A percentile compares a stretch with the other conserved stretches of the same genome.
phyloP scores from a whole-genome alignment of 2,797 vertebrate species.

The Gambelia wislizenii region DNA sequence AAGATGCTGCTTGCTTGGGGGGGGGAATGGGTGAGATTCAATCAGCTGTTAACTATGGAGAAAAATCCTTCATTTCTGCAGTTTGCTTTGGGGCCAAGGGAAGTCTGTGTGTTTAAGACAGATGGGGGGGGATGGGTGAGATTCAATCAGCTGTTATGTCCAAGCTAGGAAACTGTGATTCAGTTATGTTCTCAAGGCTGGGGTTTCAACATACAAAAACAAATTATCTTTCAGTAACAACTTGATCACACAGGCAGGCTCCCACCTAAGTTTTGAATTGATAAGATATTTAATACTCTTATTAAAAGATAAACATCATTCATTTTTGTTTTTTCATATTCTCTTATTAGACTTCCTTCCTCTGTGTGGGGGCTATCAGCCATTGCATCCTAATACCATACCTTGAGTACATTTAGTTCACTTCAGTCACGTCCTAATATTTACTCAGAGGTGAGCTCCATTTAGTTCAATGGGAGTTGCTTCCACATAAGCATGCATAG shows the following conservation, averaged over 20 bases:
- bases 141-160: too few relatives aligned
- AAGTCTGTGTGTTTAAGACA: too few relatives aligned
- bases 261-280: background rate
- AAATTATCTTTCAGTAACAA: background rate
- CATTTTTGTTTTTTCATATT: background rate
- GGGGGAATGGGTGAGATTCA: too few relatives aligned
- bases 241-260: background rate
- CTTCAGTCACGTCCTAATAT: background rate
- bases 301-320: background rate
- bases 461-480: background rate
- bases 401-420: background rate
- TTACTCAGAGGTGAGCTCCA: background rate
- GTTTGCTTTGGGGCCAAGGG: too few relatives aligned
- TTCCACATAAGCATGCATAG: background rate
- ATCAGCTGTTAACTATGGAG: too few relatives aligned
- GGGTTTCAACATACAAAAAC: background rate
- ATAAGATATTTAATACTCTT: background rate
- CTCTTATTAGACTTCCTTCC: background rate
- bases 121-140: too few relatives aligned
- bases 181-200: background rate
- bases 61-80: too few relatives aligned
- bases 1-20: too few relatives aligned
- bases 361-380: background rate
- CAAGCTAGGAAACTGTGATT: background rate
- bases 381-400: background rate